Evolutionary conservation across 1,140 invertebrate genomes (phyloP).

Genomic region (Atta texana): DNA sequence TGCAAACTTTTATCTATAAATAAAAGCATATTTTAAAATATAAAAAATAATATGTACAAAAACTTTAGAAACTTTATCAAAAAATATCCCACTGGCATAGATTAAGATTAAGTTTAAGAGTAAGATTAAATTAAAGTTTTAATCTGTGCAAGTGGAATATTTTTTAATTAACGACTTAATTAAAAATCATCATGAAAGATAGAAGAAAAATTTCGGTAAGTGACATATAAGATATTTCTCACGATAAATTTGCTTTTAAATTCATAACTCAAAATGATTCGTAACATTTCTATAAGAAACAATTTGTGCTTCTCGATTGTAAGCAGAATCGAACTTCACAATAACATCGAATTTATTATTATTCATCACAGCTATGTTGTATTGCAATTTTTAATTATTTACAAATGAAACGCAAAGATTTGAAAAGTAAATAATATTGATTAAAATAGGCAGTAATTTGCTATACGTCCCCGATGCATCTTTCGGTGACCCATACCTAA

Average conservation of each 20-base stretch:
- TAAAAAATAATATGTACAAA: too few species aligned
- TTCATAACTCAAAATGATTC: not conserved
- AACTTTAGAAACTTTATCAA: not conserved
- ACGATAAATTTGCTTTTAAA: not conserved
- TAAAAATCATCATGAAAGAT: not conserved
- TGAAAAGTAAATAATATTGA: not conserved
- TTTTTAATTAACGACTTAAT: not conserved
- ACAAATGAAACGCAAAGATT: not conserved
- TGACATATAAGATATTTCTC: not conserved
- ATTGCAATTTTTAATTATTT: not conserved
- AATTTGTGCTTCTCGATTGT: not conserved
- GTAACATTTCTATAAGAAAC: not conserved
- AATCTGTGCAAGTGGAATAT: too few species aligned
- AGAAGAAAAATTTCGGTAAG: not conserved
- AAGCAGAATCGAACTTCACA: not conserved
- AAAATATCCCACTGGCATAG: not conserved
- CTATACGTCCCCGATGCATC: not conserved
- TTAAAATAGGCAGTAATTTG: conserved; percentile 63
- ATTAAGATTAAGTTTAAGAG: not conserved
- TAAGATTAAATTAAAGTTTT: too few species aligned
- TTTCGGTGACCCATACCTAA: conserved; percentile 78
- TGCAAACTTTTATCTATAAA: not conserved
- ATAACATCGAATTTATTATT: not conserved
- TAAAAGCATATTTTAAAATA: not conserved
- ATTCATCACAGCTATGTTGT: not conserved